Conservation (phyloP, 1,140 invertebrate genomes). For the Cephus cinctus region DNA sequence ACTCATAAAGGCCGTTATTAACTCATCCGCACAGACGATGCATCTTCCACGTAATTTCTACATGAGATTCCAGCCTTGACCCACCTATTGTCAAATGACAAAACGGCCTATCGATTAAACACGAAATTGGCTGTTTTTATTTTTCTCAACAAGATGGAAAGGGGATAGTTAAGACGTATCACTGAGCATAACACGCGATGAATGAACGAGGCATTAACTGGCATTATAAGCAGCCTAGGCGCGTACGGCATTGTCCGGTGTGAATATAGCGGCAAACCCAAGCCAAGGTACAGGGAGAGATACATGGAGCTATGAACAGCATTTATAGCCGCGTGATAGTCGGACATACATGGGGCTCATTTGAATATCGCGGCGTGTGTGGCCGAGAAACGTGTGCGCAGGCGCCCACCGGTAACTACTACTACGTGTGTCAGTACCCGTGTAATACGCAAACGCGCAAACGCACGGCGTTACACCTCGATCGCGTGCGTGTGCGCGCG, state of each 20-base stretch:
- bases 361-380: slow-evolving; percentile 36
- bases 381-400: slow-evolving; percentile 27
- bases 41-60: too few relatives aligned
- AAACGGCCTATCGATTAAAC: too few relatives aligned
- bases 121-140: too few relatives aligned
- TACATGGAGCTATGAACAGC: slow-evolving; percentile 19
- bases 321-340: slow-evolving; percentile 27
- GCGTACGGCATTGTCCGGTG: background rate
- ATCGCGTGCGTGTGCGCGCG: background rate
- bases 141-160: too few relatives aligned
- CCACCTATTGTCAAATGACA: too few relatives aligned
- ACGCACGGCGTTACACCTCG: too few relatives aligned
- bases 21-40: too few relatives aligned
- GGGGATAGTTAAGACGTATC: background rate
- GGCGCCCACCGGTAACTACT: slow-evolving; percentile 7
- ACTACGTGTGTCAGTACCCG: too few relatives aligned
- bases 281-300: slow-evolving; percentile 25
- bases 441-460: background rate
- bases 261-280: too few relatives aligned
- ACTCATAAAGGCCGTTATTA: too few relatives aligned
- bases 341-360: slow-evolving; percentile 23
- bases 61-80: too few relatives aligned
- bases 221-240: background rate
- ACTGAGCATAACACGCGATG: background rate
- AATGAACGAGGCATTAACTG: background rate